Evolutionary conservation across 2,113 vertebrate species (phyloP).

Genomic region (Myxocyprinus asiaticus): DNA sequence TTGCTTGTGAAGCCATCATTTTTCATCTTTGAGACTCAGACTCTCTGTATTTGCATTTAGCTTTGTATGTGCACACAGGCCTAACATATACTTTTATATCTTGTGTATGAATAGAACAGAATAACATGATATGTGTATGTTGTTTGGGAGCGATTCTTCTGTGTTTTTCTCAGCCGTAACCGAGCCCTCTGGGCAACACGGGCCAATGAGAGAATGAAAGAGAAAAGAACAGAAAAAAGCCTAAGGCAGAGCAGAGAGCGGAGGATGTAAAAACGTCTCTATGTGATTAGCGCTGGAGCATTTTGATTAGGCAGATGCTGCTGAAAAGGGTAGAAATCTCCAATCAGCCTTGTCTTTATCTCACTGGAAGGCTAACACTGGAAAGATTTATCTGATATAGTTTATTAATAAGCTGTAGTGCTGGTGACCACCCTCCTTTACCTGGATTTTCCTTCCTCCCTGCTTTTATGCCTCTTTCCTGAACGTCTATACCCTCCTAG

Average conservation of each 20-base stretch:
- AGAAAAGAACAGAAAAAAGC: constrained; percentile 30
- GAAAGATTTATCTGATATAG: constrained; percentile 29
- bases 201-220: background rate
- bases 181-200: constrained; percentile 12
- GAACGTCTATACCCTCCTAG: background rate
- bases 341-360: background rate
- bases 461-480: background rate
- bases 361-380: constrained; percentile 4
- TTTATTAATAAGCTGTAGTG: constrained; percentile 54
- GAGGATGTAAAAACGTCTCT: constrained; percentile 1
- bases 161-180: background rate
- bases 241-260: background rate
- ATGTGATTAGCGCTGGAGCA: constrained; percentile 13
- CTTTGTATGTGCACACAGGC: background rate
- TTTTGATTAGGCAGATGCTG: constrained; percentile 11
- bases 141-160: constrained; percentile 11
- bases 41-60: background rate
- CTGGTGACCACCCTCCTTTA: constrained; percentile 31
- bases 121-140: background rate
- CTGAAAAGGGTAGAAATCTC: background rate
- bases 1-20: too few species aligned
- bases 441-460: constrained; percentile 22
- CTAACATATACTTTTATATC: background rate
- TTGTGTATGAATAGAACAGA: background rate
- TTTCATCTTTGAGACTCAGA: too few species aligned